A percentile compares a stretch with the other conserved stretches of the same genome.
Evolutionary conservation across 2,797 vertebrate genomes (phyloP).

Genomic region (Tamandua tetradactyla): DNA sequence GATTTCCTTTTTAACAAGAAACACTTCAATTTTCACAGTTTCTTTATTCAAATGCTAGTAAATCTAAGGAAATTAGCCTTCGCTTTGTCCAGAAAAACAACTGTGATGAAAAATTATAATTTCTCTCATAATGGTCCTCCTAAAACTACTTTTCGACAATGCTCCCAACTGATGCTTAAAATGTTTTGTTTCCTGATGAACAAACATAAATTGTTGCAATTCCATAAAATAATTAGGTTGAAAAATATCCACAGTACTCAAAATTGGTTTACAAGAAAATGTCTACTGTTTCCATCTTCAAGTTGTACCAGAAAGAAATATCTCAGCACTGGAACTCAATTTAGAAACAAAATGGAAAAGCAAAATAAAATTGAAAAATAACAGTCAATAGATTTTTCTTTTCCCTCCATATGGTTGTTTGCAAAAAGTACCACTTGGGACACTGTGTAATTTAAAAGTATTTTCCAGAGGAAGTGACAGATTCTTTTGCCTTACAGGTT

Average conservation of each 20-base stretch:
- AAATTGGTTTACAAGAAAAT: constrained; percentile 66
- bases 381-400: not conserved
- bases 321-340: constrained; percentile 67
- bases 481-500: constrained; percentile 24
- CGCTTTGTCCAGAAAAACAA: constrained; percentile 54
- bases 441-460: constrained; percentile 60
- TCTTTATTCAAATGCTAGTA: constrained; percentile 44
- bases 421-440: constrained; percentile 44
- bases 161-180: constrained; percentile 22
- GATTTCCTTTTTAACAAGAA: constrained; percentile 31
- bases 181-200: constrained; percentile 56
- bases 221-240: constrained; percentile 66
- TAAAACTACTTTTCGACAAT: not conserved
- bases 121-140: constrained; percentile 32
- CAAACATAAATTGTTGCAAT: constrained; percentile 49
- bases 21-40: constrained; percentile 29
- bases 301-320: constrained; percentile 60
- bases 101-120: constrained; percentile 55
- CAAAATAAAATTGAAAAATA: constrained; percentile 76
- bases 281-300: constrained; percentile 47
- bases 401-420: not conserved
- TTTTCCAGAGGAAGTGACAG: constrained; percentile 31
- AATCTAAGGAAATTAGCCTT: constrained; percentile 52
- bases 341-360: constrained; percentile 71
- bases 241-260: constrained; percentile 54